Evolutionary conservation across 1,140 invertebrate genomes (phyloP), one percentile per base, ranked within the genome.

Genomic region (Caenorhabditis briggsae): DNA sequence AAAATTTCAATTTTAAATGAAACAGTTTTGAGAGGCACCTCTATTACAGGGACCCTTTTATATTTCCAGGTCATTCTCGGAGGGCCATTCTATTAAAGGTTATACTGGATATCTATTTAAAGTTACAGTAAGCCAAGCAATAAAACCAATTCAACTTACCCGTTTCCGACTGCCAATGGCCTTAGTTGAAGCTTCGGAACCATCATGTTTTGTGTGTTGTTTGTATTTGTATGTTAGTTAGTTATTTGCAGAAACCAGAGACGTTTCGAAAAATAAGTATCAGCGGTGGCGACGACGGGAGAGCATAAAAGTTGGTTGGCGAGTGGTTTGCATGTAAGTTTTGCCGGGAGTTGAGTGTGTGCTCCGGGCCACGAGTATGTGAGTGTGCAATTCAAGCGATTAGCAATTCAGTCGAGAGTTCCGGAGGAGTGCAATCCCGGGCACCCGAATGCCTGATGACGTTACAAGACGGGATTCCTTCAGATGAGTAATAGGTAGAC

Each of bases 371-470:
- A 33, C 43, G 70, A 78, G 70, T 78, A 78, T 48, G 70, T 78
- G 70, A 78, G 70, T 78, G 70, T 78, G 70, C 70, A 78, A 78
- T 78, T 78, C 70, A 78, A 41, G 46, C 70, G 70, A 78, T 78
- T 78, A 78, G 70, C 70, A 78, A 78, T 78, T 78, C 70, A 78
- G 70, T 78, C 70, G 70, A 78, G 70, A 78, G 70, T 78, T 78
- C 70, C 70, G 70, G 70, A 78, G 46, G 70, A 78, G 70, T 50
- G 70, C 70, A 50, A 78, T 78, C 70, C 46, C 70, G 70, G 70
- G 70, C 70, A 78, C 70, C 70, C 46, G 46, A 78, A 78, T 48
- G 70, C 70, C 70, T 78, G 70, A 50, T 78, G 70, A 78, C 46
- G 70, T 78, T 50, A 78, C 43, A 43, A 78, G 46, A 9, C n/a